Evolutionary conservation across 2,888 invertebrate genomes (phyloP).

Genomic region (Caenorhabditis japonica): DNA sequence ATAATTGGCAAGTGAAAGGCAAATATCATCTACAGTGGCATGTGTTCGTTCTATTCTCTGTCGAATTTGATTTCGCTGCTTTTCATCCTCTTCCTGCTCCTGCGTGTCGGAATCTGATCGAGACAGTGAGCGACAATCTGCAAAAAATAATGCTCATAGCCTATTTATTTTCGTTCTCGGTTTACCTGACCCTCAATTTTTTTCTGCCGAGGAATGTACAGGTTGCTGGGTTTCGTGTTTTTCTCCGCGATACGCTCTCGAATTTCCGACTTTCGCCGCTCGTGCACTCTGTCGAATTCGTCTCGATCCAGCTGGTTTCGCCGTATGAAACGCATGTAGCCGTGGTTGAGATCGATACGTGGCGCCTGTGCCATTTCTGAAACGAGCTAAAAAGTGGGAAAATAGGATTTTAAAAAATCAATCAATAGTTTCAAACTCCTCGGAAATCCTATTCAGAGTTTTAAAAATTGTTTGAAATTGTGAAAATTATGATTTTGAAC

Average conservation of each 20-base stretch:
- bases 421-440: not conserved
- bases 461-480: too few relatives aligned
- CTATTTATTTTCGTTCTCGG: too few relatives aligned
- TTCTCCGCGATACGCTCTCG: slow-evolving; percentile 23
- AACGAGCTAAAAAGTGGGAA: not conserved
- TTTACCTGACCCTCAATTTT: too few relatives aligned
- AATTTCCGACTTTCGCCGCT: slow-evolving; percentile 56
- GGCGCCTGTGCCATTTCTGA: slow-evolving; percentile 36
- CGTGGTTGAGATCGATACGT: slow-evolving; percentile 65
- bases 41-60: slow-evolving; percentile 24
- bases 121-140: slow-evolving; percentile 2
- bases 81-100: slow-evolving; percentile 20
- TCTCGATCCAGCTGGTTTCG: slow-evolving; percentile 67
- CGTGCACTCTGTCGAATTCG: slow-evolving; percentile 63
- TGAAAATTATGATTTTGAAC: not conserved
- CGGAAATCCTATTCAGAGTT: too few relatives aligned
- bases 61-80: slow-evolving; percentile 22
- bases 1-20: slow-evolving; percentile 24
- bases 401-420: not conserved
- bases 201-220: slow-evolving; percentile 63
- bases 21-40: slow-evolving; percentile 40
- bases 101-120: slow-evolving; percentile 32
- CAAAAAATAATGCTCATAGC: slow-evolving; percentile 2
- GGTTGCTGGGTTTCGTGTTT: slow-evolving; percentile 10
- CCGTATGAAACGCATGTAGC: slow-evolving; percentile 64